Conservation (phyloP, 1,140 invertebrate genomes). For the Epicauta chinensis region DNA sequence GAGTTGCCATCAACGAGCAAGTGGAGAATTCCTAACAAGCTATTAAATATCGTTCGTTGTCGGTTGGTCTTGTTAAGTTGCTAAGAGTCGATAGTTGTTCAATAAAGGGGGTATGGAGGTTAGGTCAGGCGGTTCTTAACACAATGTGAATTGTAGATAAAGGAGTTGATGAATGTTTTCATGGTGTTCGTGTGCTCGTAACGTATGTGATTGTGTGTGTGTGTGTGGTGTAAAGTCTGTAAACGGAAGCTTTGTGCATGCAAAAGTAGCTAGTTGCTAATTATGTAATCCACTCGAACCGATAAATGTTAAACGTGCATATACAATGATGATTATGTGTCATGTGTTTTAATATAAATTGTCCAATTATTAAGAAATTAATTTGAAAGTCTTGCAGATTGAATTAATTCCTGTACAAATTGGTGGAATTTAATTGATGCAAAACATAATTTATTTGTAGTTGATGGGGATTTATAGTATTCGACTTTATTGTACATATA, state of each 20-base stretch:
- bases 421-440: constrained; percentile 10
- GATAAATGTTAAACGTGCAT: constrained; percentile 19
- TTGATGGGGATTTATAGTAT: constrained; percentile 8
- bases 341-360: constrained; percentile 3
- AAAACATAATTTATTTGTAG: background rate
- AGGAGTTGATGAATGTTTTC: constrained; percentile 17
- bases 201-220: constrained; percentile 19
- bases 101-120: constrained; percentile 16
- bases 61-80: constrained; percentile 6
- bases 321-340: background rate
- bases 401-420: constrained; percentile 4
- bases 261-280: constrained; percentile 3
- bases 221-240: constrained; percentile 13
- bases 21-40: no score
- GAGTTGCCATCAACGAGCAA: background rate
- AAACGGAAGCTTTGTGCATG: constrained; percentile 2
- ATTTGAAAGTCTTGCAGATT: background rate
- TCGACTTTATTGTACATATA: no score
- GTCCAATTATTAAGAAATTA: background rate
- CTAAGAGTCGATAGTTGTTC: constrained; percentile 19
- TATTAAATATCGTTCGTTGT: background rate
- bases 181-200: constrained; percentile 17
- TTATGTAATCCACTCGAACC: constrained; percentile 19
- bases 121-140: constrained; percentile 16
- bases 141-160: constrained; percentile 13